Base-by-base conservation (phyloP, 2,113 vertebrate genomes). In the Odobenus rosmarus region DNA sequence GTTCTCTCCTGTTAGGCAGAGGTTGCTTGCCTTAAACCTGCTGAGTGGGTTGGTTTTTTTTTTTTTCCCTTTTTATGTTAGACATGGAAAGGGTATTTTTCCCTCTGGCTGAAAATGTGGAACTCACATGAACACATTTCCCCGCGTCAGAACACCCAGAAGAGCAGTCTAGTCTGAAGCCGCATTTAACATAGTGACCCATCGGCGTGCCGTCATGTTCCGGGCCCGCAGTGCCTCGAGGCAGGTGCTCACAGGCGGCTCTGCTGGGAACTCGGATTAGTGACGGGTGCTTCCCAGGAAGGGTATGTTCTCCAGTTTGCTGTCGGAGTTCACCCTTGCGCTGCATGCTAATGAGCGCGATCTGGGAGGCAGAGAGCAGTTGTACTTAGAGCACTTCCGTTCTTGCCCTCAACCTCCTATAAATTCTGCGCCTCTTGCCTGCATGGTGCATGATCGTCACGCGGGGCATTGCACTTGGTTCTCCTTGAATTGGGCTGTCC, bases 1-100 rank as follows among this genome's bases (percentile, higher is more conserved):
- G 74, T 95, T 86, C 91, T 97, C 69, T 95, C 49, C 21, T 97
- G 95, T 64, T 93, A 11, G 95, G 82, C 39, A 96, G 87, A 96
- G 96, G 87, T 96, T 93, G 53, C 92, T 93, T 84, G 10, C 93
- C 88, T 97, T 95, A 95, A 98, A 97, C 86, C 24, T 96, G 2
- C 82, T 95, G 62, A 36, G 28, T 97, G 12, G 10, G 53, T 55
- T 18, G 10, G 15, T 55, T 18, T 19, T 19, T 67, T 69, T 36
- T 42, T 89, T 97, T 84, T 79, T 49, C 8, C 72, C 11, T 95
- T 94, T 95, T 90, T 88, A 53, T 88, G 33, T 97, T 97, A 83
- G 67, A 94, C 87, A 67, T 89, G 49, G 76, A 85, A 93, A 93
- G 71, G 53, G 14, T 51, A 57, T 55, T 7, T 79, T 97, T 62